These are phyloP conservation scores for Siphlonurus alternatus DNA, from an alignment of 2,888 invertebrate genomes.

Conservation along the genomic window DNA sequence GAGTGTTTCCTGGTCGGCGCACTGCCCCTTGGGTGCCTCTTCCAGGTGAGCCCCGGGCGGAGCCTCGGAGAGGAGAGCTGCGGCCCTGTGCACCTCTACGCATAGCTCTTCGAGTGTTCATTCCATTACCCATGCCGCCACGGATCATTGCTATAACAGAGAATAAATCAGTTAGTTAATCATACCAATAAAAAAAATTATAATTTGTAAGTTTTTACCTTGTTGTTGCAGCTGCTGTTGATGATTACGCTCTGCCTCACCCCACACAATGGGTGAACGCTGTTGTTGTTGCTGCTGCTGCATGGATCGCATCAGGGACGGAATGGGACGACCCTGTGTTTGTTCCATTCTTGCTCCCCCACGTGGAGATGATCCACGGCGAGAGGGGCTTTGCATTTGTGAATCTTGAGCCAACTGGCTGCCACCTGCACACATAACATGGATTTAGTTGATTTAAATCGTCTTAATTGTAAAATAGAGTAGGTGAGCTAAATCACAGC, in stretches of 20 bases:
- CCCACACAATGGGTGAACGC: too few species aligned
- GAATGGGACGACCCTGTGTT: neutral
- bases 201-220: neutral
- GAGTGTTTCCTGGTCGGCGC: neutral
- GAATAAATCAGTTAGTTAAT: neutral
- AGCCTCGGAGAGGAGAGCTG: neutral
- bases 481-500: too few species aligned
- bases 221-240: neutral
- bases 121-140: too few species aligned
- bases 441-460: too few species aligned
- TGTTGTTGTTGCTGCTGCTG: neutral
- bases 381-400: too few species aligned
- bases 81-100: neutral
- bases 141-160: neutral
- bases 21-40: neutral
- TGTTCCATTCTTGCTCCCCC: neutral
- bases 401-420: too few species aligned
- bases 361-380: too few species aligned
- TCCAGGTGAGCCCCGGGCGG: neutral
- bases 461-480: too few species aligned
- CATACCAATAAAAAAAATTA: neutral
- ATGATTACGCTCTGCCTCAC: too few species aligned
- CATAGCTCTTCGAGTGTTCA: too few species aligned
- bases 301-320: neutral
- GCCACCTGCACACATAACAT: too few species aligned